A percentile compares a stretch with the other conserved stretches of the same genome.
These are phyloP conservation scores for Acomys russatus DNA, from an alignment of 2,797 vertebrate genomes.

Conservation along the genomic window DNA sequence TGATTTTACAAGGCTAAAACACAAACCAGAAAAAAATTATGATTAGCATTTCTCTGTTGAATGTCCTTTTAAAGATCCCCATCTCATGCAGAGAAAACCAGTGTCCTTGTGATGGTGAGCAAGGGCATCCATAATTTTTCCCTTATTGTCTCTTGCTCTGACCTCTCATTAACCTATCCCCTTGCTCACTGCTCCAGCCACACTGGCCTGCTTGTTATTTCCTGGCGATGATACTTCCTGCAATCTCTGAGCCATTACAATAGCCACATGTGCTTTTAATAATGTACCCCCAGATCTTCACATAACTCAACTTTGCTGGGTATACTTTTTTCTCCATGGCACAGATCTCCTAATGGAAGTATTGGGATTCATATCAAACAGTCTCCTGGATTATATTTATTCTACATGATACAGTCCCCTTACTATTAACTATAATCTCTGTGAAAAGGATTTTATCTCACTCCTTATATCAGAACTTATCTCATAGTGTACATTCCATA, in stretches of 20 bases:
- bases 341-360: slow-evolving; percentile 1
- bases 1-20: not conserved
- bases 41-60: not conserved
- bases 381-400: not conserved
- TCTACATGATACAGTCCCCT: not conserved
- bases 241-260: not conserved
- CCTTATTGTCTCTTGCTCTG: not conserved
- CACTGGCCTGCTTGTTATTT: slow-evolving; percentile 1
- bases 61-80: not conserved
- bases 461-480: not conserved
- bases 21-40: not conserved
- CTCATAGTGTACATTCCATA: not conserved
- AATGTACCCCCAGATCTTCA: not conserved
- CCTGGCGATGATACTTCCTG: not conserved
- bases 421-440: not conserved
- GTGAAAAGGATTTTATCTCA: slow-evolving; percentile 38
- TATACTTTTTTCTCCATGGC: not conserved
- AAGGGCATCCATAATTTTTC: not conserved
- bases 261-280: not conserved
- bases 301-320: not conserved
- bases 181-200: slow-evolving; percentile 13
- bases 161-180: not conserved
- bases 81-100: not conserved
- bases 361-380: slow-evolving; percentile 24
- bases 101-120: not conserved